Conservation (phyloP, 2,113 vertebrate genomes). For the Clupea harengus region DNA sequence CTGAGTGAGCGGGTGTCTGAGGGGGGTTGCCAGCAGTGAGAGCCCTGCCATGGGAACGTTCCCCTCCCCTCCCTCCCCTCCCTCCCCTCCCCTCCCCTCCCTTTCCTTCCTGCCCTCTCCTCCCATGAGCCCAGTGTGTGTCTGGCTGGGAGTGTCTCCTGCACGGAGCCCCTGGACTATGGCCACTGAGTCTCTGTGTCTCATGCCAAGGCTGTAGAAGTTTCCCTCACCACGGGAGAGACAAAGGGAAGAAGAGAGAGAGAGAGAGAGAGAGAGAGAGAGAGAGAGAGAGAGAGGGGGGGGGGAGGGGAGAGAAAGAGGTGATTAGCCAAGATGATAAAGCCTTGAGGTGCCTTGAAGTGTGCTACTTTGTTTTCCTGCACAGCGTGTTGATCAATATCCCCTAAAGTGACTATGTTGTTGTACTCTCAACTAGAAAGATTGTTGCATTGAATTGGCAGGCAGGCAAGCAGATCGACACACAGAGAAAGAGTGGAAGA, state of each 20-base stretch:
- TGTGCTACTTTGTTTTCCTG: not conserved
- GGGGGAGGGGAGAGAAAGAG: not conserved
- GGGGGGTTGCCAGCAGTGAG: not conserved
- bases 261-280: slow-evolving; percentile 10
- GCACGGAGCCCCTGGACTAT: not conserved
- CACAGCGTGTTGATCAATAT: not conserved
- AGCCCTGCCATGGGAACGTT: slow-evolving; percentile 10
- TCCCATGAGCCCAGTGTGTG: not conserved
- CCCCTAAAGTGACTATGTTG: not conserved
- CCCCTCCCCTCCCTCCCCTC: not conserved
- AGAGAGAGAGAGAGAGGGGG: not conserved
- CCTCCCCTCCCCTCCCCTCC: not conserved
- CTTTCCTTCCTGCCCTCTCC: not conserved
- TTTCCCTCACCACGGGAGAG: not conserved
- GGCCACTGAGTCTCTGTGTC: not conserved
- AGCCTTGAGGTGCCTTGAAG: not conserved
- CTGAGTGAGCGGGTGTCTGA: not conserved
- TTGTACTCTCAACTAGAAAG: not conserved
- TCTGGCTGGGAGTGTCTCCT: not conserved
- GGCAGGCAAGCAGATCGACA: not conserved
- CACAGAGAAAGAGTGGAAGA: not conserved
- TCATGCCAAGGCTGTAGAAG: not conserved
- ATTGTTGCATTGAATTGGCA: not conserved
- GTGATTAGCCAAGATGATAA: not conserved
- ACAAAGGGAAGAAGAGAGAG: slow-evolving; percentile 1